Percentiles rank a stretch among this genome's conserved stretches.
Conservation (phyloP, 2,888 invertebrate species). For the Acanthococcus lagerstroemiae region DNA sequence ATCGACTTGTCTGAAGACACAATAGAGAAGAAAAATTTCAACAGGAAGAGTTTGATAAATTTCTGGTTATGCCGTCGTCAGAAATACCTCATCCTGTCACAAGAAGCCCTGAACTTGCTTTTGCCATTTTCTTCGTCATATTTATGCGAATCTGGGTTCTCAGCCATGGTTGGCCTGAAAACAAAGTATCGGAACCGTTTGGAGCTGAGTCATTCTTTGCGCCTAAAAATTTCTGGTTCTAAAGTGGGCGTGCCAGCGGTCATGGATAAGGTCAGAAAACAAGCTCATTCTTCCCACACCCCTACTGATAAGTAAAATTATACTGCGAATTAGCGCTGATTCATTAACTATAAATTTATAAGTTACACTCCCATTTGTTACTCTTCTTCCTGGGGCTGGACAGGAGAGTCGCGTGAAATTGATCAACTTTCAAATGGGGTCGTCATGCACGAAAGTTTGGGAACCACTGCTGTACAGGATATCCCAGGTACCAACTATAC, state of each 20-base stretch:
- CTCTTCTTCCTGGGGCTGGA: background rate
- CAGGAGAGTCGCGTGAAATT: background rate
- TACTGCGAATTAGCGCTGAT: background rate
- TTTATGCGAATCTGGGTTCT: background rate
- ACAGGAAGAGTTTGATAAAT: background rate
- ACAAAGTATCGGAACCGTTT: background rate
- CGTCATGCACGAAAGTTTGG: background rate
- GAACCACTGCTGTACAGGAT: background rate
- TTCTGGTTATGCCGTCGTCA: background rate
- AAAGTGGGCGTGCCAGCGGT: background rate
- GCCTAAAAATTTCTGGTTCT: background rate
- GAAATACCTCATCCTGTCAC: no score
- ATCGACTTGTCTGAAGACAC: background rate
- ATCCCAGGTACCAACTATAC: no score
- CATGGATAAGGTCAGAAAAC: background rate
- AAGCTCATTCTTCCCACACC: background rate
- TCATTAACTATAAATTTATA: background rate
- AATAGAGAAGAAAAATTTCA: background rate
- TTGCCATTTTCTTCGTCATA: background rate
- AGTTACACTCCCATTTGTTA: background rate
- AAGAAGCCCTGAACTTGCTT: background rate
- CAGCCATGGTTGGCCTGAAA: background rate
- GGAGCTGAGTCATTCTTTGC: background rate
- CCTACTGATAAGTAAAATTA: background rate
- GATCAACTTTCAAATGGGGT: background rate